Percentiles rank a stretch among this genome's conserved stretches.
Conservation (phyloP, 2,888 invertebrate genomes). For the Eurois occulta region DNA sequence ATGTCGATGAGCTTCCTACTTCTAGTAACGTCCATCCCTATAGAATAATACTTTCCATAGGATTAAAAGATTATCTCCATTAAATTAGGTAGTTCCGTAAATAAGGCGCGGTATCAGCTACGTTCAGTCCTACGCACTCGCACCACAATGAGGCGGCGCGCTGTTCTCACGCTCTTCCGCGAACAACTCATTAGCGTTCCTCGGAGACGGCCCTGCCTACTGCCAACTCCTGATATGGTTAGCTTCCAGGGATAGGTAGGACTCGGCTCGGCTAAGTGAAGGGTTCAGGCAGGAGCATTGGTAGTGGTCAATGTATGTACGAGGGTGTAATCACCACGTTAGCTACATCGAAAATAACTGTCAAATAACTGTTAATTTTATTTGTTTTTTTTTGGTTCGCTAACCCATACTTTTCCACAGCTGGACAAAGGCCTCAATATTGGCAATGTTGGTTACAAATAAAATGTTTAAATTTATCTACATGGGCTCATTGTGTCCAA, state of each 20-base stretch:
- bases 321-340: not conserved
- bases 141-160: not conserved
- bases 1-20: not conserved
- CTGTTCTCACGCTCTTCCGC: slow-evolving; percentile 57
- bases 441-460: not conserved
- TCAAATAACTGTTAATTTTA: not conserved
- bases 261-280: not conserved
- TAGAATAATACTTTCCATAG: not conserved
- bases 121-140: not conserved
- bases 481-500: no score
- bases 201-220: slow-evolving; percentile 8
- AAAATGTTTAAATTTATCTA: not conserved
- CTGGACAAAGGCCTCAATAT: not conserved
- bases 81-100: not conserved
- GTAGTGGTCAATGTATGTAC: not conserved
- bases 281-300: not conserved
- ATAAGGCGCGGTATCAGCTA: not conserved
- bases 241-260: not conserved
- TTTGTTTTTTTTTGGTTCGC: not conserved
- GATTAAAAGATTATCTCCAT: not conserved
- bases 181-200: slow-evolving; percentile 55
- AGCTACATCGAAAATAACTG: not conserved
- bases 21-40: not conserved
- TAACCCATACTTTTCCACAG: not conserved
- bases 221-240: not conserved